Evolutionary conservation across 1,140 invertebrate genomes (phyloP).

Genomic region (Andrena cerasifolii): DNA sequence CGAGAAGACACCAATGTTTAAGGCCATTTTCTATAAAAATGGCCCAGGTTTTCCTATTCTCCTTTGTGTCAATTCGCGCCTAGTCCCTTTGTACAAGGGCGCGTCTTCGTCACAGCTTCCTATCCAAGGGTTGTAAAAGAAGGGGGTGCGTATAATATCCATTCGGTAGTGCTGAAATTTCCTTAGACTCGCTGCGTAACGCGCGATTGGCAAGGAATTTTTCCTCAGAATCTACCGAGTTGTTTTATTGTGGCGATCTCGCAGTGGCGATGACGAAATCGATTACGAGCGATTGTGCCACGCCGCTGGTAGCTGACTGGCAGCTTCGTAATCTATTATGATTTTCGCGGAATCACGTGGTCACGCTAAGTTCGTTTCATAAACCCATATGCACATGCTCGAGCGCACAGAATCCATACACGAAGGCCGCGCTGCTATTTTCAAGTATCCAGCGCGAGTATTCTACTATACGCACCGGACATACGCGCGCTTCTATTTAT

Average conservation of each 20-base stretch:
- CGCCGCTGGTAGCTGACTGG: not conserved
- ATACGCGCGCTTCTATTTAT: slow-evolving; percentile 64
- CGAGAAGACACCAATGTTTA: too few species aligned
- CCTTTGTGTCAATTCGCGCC: too few species aligned
- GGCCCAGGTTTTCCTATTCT: too few species aligned
- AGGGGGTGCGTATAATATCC: too few species aligned
- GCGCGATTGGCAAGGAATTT: slow-evolving; percentile 8
- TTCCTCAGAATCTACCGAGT: not conserved
- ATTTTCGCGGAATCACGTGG: slow-evolving; percentile 40
- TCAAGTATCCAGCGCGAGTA: slow-evolving; percentile 34
- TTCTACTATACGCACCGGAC: slow-evolving; percentile 39
- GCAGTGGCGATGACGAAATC: slow-evolving; percentile 20
- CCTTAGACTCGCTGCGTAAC: too few species aligned
- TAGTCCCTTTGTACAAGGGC: too few species aligned
- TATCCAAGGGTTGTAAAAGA: too few species aligned
- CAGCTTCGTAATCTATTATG: slow-evolving; percentile 29
- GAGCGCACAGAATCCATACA: slow-evolving; percentile 2
- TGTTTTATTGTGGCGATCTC: not conserved
- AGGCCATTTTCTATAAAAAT: too few species aligned
- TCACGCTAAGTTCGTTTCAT: not conserved
- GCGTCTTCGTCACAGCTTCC: too few species aligned
- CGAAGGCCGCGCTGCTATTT: slow-evolving; percentile 59
- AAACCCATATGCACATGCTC: not conserved
- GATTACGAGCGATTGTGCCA: slow-evolving; percentile 33
- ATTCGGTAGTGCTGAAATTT: too few species aligned